Base-by-base conservation (phyloP, 2,113 vertebrate species). In the Turnix velox region DNA sequence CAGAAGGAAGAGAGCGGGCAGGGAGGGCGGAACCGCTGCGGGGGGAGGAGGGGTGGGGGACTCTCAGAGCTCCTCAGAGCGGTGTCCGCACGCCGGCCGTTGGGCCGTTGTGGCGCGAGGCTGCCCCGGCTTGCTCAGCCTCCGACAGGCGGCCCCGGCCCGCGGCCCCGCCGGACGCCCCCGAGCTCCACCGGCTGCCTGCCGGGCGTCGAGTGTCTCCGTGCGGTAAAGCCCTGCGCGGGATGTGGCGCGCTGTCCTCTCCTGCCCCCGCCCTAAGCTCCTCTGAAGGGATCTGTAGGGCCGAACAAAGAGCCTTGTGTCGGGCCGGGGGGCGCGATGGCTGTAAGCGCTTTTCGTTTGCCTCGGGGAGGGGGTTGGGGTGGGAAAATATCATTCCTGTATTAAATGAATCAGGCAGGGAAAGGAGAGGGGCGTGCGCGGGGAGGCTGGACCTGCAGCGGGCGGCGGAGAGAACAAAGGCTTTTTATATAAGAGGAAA, bases 401-500 rank as follows among this genome's bases (percentile, higher is more conserved):
- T 92, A 19, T 76, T 24, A 68, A 92, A 59, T 52, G 42, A 65
- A 49, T 90, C 45, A 5, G 37, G 75, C 19, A 35, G 27, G 30
- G 79, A 48, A 57, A 77, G 83, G 84, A 67, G 69, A 10, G 27
- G 22, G 42, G 42, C 35, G 79, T 30, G 75, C 62, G 6, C 28
- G 76, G 95, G 92, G 91, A 58, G 90, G 82, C 75, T 69, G 78
- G 62, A 83, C 52, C 96, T 90, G 79, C 96, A 84, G 93, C 54
- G 96, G 97, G 96, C 91, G 35, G 72, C 62, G 95, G 93, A 95
- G 93, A 95, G 96, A 97, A 98, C 98, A 98, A 98, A 97, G 97
- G 95, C 96, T 91, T 96, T 95, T 92, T 94, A 89, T 96, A 83
- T 92, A 82, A 96, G 88, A n/a, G 68, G 68, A 62, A 81, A 82